Conservation (phyloP, 2,888 invertebrate genomes). For the Antheraea assamensis region DNA sequence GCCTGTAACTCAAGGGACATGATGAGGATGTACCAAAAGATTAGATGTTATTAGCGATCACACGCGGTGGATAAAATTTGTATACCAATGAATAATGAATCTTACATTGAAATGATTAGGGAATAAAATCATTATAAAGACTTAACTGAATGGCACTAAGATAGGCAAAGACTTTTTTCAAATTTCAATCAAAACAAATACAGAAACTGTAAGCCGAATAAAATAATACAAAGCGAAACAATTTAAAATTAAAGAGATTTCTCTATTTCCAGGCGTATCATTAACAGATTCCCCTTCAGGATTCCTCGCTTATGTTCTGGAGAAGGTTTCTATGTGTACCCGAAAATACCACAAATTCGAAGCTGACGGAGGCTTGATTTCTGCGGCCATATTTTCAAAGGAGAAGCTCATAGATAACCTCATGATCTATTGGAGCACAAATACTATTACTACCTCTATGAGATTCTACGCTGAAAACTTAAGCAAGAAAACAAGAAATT, state of each 20-base stretch:
- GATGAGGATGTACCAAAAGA: no score
- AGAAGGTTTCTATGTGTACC: conserved; percentile 93
- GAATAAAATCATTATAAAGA: neutral
- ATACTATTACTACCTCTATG: conserved; percentile 88
- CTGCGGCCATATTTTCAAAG: conserved; percentile 83
- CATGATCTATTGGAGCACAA: conserved; percentile 92
- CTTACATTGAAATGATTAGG: no score
- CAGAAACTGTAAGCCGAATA: no score
- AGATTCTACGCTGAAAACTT: conserved; percentile 87
- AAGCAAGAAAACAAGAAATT: conserved; percentile 45
- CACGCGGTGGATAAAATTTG: no score
- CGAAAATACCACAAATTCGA: conserved; percentile 65
- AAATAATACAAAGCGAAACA: no score
- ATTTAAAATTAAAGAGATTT: no score
- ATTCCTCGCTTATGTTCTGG: conserved; percentile 90
- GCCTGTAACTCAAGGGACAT: no score
- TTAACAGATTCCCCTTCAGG: conserved; percentile 90
- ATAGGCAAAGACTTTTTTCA: no score
- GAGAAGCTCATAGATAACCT: conserved; percentile 91
- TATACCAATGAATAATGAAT: no score
- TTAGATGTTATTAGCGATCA: no score
- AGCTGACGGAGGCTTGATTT: conserved; percentile 86
- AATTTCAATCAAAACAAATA: no score
- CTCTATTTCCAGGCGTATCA: conserved; percentile 49
- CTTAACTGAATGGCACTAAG: no score